A percentile compares a stretch with the other conserved stretches of the same genome.
These are phyloP conservation scores for Cheilosia urbana DNA, from an alignment of 2,888 invertebrate species.

Conservation along the genomic window DNA sequence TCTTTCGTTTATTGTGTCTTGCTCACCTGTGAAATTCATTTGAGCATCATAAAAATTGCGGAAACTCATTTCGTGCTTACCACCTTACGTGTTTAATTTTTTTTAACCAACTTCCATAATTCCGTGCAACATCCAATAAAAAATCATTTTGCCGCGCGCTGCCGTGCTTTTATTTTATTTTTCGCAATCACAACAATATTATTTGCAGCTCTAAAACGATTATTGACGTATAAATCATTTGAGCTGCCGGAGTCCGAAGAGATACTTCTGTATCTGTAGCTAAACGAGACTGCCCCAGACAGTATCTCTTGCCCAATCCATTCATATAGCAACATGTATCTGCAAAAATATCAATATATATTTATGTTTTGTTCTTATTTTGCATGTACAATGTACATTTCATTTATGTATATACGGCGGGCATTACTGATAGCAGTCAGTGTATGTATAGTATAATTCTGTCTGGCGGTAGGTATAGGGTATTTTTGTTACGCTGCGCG, in stretches of 20 bases:
- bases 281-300: constrained; percentile 43
- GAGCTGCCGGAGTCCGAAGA: constrained; percentile 46
- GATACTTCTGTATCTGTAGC: constrained; percentile 61
- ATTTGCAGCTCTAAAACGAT: constrained; percentile 74
- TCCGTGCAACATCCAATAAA: constrained; percentile 63
- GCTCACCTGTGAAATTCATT: constrained; percentile 26
- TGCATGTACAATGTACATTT: constrained; percentile 19
- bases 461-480: constrained; percentile 30
- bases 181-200: constrained; percentile 69
- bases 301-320: constrained; percentile 58
- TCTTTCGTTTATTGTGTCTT: neutral
- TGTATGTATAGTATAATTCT: neutral
- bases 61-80: constrained; percentile 32
- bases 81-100: constrained; percentile 20
- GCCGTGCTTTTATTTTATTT: neutral
- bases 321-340: constrained; percentile 67
- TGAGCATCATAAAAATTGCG: constrained; percentile 39
- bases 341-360: constrained; percentile 45
- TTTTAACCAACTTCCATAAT: constrained; percentile 59
- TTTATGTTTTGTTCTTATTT: constrained; percentile 29
- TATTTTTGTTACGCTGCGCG: constrained; percentile 26
- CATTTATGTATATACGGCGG: neutral
- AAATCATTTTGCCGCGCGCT: constrained; percentile 53
- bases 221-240: constrained; percentile 74
- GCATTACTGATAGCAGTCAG: constrained; percentile 50